A percentile compares a stretch with the other conserved stretches of the same genome.
Evolutionary conservation across 1,140 invertebrate genomes (phyloP).

Genomic region (Lucilia sericata): DNA sequence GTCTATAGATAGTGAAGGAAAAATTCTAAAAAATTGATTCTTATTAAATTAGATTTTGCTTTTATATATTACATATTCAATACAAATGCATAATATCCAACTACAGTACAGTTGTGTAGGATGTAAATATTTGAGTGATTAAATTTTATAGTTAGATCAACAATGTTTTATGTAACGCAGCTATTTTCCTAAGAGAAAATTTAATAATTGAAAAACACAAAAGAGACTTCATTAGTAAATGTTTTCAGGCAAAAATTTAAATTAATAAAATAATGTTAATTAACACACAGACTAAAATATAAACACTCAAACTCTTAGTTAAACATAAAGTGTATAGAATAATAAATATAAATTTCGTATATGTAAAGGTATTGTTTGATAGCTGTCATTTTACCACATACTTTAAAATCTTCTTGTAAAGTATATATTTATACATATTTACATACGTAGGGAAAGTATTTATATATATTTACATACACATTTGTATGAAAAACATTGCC

Average conservation of each 20-base stretch:
- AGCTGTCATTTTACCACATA: background rate
- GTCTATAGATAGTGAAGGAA: too few species aligned
- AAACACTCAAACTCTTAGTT: too few species aligned
- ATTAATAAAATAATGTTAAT: conserved; percentile 15
- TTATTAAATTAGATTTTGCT: too few species aligned
- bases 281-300: background rate
- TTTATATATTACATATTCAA: too few species aligned
- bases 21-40: too few species aligned
- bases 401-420: background rate
- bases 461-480: background rate
- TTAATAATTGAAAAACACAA: background rate
- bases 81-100: too few species aligned
- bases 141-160: background rate
- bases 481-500: too few species aligned
- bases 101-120: too few species aligned
- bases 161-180: background rate
- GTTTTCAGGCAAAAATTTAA: background rate
- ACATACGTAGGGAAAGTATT: too few species aligned
- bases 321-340: too few species aligned
- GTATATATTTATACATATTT: background rate
- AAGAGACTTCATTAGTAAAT: background rate
- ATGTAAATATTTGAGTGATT: background rate
- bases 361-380: background rate
- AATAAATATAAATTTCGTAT: too few species aligned
- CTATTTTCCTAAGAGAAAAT: background rate